A percentile compares a stretch with the other conserved stretches of the same genome.
Evolutionary conservation across 2,797 vertebrate species (phyloP).

Genomic region (Poeciliopsis presidionis): DNA sequence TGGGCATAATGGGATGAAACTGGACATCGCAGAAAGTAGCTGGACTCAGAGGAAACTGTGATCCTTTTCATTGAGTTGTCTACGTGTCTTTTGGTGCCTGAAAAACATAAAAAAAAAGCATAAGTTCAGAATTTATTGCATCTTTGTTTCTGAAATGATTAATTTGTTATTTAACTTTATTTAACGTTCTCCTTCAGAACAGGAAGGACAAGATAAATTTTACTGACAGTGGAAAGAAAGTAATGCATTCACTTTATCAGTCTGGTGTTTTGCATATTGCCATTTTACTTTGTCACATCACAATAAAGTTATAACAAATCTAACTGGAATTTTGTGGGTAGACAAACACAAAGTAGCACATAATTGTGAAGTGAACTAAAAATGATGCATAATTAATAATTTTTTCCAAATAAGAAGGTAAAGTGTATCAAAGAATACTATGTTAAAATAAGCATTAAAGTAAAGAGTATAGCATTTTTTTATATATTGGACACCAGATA

Average conservation of each 20-base stretch:
- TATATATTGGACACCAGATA: neutral
- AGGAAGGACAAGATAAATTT: neutral
- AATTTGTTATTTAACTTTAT: neutral
- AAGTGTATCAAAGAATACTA: neutral
- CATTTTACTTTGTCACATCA: neutral
- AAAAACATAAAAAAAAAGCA: neutral
- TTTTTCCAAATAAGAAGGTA: neutral
- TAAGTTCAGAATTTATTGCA: neutral
- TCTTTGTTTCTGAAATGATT: neutral
- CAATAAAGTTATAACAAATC: neutral
- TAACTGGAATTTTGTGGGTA: neutral
- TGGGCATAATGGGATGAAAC: constrained; percentile 66
- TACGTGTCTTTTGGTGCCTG: rapidly evolving
- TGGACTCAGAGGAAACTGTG: neutral
- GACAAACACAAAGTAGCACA: neutral
- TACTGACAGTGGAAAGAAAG: neutral
- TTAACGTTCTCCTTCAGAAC: neutral
- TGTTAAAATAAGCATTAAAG: neutral
- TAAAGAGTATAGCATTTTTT: too few species aligned
- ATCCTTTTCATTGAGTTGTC: rapidly evolving
- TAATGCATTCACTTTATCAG: neutral
- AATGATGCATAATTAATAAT: neutral
- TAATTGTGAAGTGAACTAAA: neutral
- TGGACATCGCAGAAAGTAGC: constrained; percentile 65
- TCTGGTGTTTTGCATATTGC: neutral